Percentiles rank a stretch among this genome's conserved stretches.
Evolutionary conservation across 2,888 invertebrate genomes (phyloP).

Genomic region (Branchipolynoe longqiensis): DNA sequence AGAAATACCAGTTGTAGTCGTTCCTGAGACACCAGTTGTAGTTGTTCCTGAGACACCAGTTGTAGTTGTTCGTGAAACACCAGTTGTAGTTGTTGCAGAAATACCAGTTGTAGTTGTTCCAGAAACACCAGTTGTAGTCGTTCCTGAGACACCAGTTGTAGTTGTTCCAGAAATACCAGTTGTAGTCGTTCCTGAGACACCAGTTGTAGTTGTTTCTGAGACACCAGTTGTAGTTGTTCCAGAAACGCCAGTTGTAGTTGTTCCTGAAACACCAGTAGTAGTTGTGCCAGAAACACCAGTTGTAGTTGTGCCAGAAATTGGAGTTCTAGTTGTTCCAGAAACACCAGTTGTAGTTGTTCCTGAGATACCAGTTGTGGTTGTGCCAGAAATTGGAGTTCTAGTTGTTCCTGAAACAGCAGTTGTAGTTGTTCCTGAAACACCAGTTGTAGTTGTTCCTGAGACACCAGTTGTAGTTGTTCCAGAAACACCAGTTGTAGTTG

Average conservation of each 20-base stretch:
- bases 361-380: neutral
- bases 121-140: neutral
- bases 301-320: neutral
- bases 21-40: too few relatives aligned
- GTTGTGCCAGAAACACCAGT: neutral
- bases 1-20: too few relatives aligned
- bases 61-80: too few relatives aligned
- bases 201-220: too few relatives aligned
- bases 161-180: neutral
- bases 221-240: neutral
- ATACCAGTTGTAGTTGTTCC: neutral
- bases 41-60: too few relatives aligned
- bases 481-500: constrained; percentile 2
- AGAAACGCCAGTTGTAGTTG: constrained; percentile 2
- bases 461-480: neutral
- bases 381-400: neutral
- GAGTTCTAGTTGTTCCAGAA: neutral
- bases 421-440: neutral
- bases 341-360: neutral
- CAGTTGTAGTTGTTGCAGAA: too few relatives aligned
- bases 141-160: too few relatives aligned
- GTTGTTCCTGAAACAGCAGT: neutral
- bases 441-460: neutral
- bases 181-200: neutral
- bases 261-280: neutral